Percentiles rank a stretch among this genome's conserved stretches.
Conservation (phyloP, 1,140 invertebrate genomes). For the Neoseiulus cucumeris region DNA sequence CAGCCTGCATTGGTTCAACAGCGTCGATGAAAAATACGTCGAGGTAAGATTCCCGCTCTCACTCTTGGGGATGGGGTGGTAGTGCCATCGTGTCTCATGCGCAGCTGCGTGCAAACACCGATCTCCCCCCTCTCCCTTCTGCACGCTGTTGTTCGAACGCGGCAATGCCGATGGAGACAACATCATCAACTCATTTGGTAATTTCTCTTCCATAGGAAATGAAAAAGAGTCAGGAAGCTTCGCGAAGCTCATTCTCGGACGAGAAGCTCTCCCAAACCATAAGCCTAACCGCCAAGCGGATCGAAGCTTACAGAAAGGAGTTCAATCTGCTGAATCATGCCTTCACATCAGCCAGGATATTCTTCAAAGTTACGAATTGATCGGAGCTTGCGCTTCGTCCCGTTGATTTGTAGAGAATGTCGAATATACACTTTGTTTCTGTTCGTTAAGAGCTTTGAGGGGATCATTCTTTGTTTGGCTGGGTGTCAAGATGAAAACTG, state of each 20-base stretch:
- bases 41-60: slow-evolving; percentile 38
- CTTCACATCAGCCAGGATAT: slow-evolving; percentile 76
- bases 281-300: slow-evolving; percentile 66
- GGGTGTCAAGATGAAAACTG: no score
- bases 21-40: slow-evolving; percentile 50
- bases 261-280: slow-evolving; percentile 79
- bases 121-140: no score
- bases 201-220: slow-evolving; percentile 19
- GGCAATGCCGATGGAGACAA: no score
- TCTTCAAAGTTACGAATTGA: slow-evolving; percentile 40
- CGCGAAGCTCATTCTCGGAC: slow-evolving; percentile 30
- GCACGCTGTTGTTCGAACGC: no score
- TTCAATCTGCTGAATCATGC: slow-evolving; percentile 77
- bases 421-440: no score
- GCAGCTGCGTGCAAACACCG: no score
- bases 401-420: no score
- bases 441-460: no score
- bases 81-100: not conserved
- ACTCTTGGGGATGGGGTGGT: not conserved
- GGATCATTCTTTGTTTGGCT: no score
- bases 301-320: slow-evolving; percentile 60
- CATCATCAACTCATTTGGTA: not conserved
- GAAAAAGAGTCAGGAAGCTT: slow-evolving; percentile 20
- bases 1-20: slow-evolving; percentile 85
- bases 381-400: no score